These are phyloP conservation scores for Ammospiza caudacuta DNA, from an alignment of 2,113 vertebrate species.

Conservation along the genomic window DNA sequence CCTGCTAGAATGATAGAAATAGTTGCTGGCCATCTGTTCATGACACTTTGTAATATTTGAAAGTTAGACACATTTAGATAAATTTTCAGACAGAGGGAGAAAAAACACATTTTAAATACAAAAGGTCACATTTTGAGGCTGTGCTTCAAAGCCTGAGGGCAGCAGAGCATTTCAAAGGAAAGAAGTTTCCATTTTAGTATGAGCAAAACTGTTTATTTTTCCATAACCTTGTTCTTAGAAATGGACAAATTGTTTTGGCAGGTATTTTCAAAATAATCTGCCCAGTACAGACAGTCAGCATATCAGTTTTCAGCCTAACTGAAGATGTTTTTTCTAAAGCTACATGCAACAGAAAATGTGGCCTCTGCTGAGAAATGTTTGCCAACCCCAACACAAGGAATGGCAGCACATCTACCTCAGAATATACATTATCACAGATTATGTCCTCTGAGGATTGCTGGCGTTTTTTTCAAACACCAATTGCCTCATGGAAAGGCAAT, in stretches of 20 bases:
- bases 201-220: constrained; percentile 65
- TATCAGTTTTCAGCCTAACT: constrained; percentile 54
- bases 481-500: neutral
- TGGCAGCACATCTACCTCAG: neutral
- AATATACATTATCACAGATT: neutral
- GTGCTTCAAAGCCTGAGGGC: constrained; percentile 62
- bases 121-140: constrained; percentile 32
- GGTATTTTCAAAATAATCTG: constrained; percentile 69
- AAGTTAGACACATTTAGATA: neutral
- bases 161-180: constrained; percentile 64
- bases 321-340: constrained; percentile 54
- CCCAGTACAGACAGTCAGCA: constrained; percentile 32
- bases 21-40: neutral
- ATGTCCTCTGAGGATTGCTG: neutral
- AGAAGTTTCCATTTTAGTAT: constrained; percentile 57
- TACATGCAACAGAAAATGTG: constrained; percentile 29
- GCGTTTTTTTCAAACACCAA: neutral
- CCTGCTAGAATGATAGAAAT: constrained; percentile 17
- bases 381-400: neutral
- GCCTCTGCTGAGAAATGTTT: constrained; percentile 23
- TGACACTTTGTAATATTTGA: neutral
- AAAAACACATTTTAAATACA: neutral
- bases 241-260: constrained; percentile 70
- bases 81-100: neutral
- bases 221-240: constrained; percentile 66